These are phyloP conservation scores for Falco berigora DNA, from an alignment of 2,797 vertebrate species.

Conservation along the genomic window DNA sequence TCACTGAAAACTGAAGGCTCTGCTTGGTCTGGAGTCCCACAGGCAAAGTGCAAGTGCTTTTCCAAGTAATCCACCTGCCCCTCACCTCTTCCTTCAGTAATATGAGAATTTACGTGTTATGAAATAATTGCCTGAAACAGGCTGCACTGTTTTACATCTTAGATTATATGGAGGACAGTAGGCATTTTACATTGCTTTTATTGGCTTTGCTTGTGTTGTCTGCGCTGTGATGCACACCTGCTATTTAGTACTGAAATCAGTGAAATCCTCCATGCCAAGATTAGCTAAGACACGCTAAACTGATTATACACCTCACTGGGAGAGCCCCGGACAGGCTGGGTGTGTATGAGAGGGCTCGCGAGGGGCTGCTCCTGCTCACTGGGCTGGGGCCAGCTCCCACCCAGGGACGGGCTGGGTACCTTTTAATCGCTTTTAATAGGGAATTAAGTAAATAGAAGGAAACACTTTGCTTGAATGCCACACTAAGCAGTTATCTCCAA, in stretches of 20 bases:
- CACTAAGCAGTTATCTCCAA: background rate
- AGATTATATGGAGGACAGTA: background rate
- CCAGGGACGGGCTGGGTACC: background rate
- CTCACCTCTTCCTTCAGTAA: background rate
- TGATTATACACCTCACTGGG: background rate
- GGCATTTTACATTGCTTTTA: background rate
- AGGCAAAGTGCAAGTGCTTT: background rate
- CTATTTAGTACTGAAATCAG: background rate
- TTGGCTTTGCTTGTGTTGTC: background rate
- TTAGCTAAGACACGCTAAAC: background rate
- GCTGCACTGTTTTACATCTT: background rate
- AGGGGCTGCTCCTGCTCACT: background rate
- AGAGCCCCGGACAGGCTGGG: background rate
- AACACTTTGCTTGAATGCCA: background rate
- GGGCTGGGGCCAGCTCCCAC: background rate
- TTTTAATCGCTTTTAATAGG: accelerated
- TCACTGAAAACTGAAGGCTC: background rate
- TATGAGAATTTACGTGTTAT: background rate
- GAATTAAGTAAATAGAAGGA: background rate
- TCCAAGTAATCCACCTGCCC: background rate
- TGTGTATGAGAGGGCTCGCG: background rate
- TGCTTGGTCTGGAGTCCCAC: background rate
- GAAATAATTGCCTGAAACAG: background rate
- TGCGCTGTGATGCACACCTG: conserved; percentile 17
- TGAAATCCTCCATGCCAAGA: background rate